Evolutionary conservation across 2,888 invertebrate genomes (phyloP).

Genomic region (Himalopsyche anomala): DNA sequence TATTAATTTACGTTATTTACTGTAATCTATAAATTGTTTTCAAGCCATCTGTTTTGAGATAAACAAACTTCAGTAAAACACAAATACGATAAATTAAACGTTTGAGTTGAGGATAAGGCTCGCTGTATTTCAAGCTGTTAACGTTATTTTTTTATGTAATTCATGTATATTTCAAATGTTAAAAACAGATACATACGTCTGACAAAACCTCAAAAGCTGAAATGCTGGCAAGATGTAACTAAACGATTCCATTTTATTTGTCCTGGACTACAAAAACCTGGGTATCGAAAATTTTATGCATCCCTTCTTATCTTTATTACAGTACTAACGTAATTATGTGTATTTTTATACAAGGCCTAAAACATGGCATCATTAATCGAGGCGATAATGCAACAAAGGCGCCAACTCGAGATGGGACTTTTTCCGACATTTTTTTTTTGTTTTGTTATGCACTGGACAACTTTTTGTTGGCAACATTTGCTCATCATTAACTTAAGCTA

Average conservation of each 20-base stretch:
- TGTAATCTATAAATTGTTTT: conserved; percentile 33
- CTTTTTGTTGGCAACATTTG: conserved; percentile 62
- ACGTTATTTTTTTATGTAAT: conserved; percentile 23
- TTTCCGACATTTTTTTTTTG: conserved; percentile 46
- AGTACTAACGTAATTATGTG: conserved; percentile 65
- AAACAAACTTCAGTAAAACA: conserved; percentile 24
- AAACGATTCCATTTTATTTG: conserved; percentile 59
- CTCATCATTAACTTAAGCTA: conserved; percentile 64
- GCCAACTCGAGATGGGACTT: conserved; percentile 56
- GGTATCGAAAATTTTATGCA: conserved; percentile 61
- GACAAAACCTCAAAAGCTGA: conserved; percentile 40
- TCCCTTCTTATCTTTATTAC: conserved; percentile 65
- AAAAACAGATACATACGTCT: conserved; percentile 24
- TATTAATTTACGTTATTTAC: conserved; percentile 7
- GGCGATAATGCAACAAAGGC: conserved; percentile 65
- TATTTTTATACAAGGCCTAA: conserved; percentile 65
- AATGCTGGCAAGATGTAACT: conserved; percentile 24
- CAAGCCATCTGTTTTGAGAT: conserved; percentile 23
- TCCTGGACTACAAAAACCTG: conserved; percentile 50
- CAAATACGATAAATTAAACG: conserved; percentile 20
- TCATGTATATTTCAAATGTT: conserved; percentile 21
- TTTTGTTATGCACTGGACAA: conserved; percentile 50
- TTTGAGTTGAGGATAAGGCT: conserved; percentile 35
- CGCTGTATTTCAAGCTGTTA: conserved; percentile 4
- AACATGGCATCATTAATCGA: conserved; percentile 66